These are phyloP conservation scores for Notolabrus celidotus DNA, from an alignment of 2,797 vertebrate species.

Conservation along the genomic window DNA sequence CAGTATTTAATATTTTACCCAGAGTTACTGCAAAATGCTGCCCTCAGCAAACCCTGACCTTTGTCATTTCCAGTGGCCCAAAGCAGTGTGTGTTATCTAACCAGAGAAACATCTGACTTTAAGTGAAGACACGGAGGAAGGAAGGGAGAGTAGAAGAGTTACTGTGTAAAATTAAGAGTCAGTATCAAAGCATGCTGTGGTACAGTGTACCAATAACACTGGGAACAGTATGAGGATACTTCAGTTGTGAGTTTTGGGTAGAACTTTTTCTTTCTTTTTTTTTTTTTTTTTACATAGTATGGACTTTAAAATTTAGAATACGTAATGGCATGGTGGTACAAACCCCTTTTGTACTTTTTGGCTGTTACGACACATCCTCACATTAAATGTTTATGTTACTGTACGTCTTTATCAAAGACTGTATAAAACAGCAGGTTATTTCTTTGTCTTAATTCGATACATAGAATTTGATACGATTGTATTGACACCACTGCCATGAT, in stretches of 20 bases:
- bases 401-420: no score
- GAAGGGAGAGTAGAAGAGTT: conserved; percentile 15
- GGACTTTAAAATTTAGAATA: conserved; percentile 1
- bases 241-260: background rate
- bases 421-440: no score
- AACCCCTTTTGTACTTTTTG: no score
- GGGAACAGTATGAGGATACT: background rate
- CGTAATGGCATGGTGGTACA: no score
- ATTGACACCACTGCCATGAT: no score
- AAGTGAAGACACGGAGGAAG: conserved; percentile 36
- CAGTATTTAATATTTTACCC: conserved; percentile 82
- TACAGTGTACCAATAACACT: background rate
- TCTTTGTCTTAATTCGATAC: no score
- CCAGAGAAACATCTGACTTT: conserved; percentile 71
- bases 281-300: background rate
- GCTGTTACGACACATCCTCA: no score
- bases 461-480: no score
- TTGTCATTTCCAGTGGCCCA: conserved; percentile 80
- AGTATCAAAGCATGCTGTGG: background rate
- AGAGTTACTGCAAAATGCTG: conserved; percentile 73
- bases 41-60: conserved; percentile 81
- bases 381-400: no score
- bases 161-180: conserved; percentile 4
- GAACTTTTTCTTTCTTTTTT: background rate
- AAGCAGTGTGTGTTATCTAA: conserved; percentile 79